A percentile compares a stretch with the other conserved stretches of the same genome.
These are phyloP conservation scores for Porites australiensis DNA, from an alignment of 64 coral and sea anemone species.

Conservation along the genomic window DNA sequence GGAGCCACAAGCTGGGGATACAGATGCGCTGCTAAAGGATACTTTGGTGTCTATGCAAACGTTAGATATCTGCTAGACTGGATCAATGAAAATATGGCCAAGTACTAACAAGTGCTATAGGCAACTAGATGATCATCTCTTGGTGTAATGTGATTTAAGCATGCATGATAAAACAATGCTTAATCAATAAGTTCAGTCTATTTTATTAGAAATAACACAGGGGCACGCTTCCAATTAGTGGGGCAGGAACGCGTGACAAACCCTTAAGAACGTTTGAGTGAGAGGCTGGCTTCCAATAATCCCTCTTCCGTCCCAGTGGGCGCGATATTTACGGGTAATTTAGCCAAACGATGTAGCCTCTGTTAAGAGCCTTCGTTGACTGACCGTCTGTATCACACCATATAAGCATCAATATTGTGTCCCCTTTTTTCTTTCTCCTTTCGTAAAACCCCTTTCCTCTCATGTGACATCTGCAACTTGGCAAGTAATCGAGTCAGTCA, in stretches of 20 bases:
- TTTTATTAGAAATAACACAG: too few relatives aligned
- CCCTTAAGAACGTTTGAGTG: too few relatives aligned
- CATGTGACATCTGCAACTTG: background rate
- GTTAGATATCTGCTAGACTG: slow-evolving; percentile 68
- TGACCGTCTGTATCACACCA: too few relatives aligned
- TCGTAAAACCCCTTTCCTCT: background rate
- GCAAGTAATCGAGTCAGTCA: too few relatives aligned
- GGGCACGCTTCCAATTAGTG: too few relatives aligned
- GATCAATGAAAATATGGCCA: slow-evolving; percentile 60
- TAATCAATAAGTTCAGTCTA: too few relatives aligned
- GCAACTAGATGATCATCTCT: background rate
- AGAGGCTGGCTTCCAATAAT: too few relatives aligned
- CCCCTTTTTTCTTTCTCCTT: background rate
- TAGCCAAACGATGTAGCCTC: too few relatives aligned
- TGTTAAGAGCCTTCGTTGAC: too few relatives aligned
- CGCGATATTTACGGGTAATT: too few relatives aligned
- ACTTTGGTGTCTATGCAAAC: slow-evolving; percentile 80
- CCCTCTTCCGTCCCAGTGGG: too few relatives aligned
- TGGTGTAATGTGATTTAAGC: background rate
- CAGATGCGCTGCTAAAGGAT: slow-evolving; percentile 43
- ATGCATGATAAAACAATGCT: background rate
- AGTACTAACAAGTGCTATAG: background rate
- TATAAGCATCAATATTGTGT: background rate
- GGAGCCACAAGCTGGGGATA: slow-evolving; percentile 81
- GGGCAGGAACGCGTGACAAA: too few relatives aligned